Evolutionary conservation across 2,888 invertebrate genomes (phyloP), one percentile per base, ranked within the genome.

Genomic region (Drosophila nr. fundita): DNA sequence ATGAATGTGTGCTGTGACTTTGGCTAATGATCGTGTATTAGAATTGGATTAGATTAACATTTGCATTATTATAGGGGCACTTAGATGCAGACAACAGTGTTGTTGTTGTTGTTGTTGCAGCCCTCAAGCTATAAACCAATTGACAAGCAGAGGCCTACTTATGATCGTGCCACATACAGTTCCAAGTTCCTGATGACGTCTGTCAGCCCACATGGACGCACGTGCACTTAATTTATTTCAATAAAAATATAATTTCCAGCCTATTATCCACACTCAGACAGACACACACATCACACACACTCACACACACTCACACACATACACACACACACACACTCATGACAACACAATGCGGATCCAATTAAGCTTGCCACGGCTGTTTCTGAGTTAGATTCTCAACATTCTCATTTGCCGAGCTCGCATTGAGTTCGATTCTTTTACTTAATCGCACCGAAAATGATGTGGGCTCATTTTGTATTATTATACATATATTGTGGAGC

Each of bases 191-290:
- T 24, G 45, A 55, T 50, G 58, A 24, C 38, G 54, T 50, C 52
- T 58, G 69, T 60, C 68, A 70, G 74, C 89, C 89, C 89, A 82
- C 90, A 89, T 89, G 24, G 50, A 54, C 76, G 86, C 89, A 89
- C 90, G 89, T 89, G 89, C 88, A 90, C 76, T 78, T 88, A 82
- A 89, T 89, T 90, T 90, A 86, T 86, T 86, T 90, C 83, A 90
- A 89, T 89, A 90, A 89, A 89, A 83, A 75, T 80, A 83, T 88
- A 80, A 87, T 88, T 89, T 83, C 78, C 81, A 77, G 86, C 70
- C 81, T 89, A 89, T 82, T 86, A 82, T 89, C 67, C 76, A 76
- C 83, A 86, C 83, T 75, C 78, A 30, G 42, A 49, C 61, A 49
- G 55, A 60, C 59, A 48, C 34, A 36, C 42, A 40, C 50, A 40